A percentile compares a stretch with the other conserved stretches of the same genome.
These are phyloP conservation scores for Spheniscus humboldti DNA, from an alignment of 2,797 vertebrate species.

Conservation along the genomic window DNA sequence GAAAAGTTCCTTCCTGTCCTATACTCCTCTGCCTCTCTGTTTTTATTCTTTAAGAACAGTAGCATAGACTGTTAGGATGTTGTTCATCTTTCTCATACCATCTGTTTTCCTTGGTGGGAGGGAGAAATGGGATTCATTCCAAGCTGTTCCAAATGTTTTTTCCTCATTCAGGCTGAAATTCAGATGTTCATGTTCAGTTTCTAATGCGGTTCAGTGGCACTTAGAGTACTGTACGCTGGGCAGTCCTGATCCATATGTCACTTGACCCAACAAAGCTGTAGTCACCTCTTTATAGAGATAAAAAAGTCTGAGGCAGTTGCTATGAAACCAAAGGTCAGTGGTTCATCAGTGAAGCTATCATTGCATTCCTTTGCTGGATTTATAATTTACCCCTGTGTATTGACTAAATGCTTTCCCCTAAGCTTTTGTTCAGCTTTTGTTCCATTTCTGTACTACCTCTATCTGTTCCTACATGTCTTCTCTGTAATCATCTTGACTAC, in stretches of 20 bases:
- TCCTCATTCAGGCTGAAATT: constrained; percentile 9
- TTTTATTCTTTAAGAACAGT: neutral
- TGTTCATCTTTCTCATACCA: constrained; percentile 24
- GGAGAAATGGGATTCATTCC: constrained; percentile 13
- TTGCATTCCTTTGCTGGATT: neutral
- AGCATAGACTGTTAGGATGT: neutral
- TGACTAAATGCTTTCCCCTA: neutral
- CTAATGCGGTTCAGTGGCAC: neutral
- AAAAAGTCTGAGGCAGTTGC: neutral
- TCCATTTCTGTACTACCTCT: neutral
- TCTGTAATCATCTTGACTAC: neutral
- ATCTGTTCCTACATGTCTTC: neutral
- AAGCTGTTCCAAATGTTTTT: constrained; percentile 27
- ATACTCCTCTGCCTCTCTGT: neutral
- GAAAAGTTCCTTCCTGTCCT: neutral
- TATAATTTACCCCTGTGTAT: neutral
- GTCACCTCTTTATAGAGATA: neutral
- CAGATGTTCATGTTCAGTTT: neutral
- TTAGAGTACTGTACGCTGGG: neutral
- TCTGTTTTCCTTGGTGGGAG: constrained; percentile 52
- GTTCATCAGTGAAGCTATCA: neutral
- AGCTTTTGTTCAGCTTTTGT: neutral
- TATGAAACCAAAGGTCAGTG: neutral
- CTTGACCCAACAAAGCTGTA: neutral
- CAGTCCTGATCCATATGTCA: neutral